Percentiles rank a stretch among this genome's conserved stretches.
These are phyloP conservation scores for Pachyuromys duprasi DNA, from an alignment of 2,797 vertebrate species.

Conservation along the genomic window DNA sequence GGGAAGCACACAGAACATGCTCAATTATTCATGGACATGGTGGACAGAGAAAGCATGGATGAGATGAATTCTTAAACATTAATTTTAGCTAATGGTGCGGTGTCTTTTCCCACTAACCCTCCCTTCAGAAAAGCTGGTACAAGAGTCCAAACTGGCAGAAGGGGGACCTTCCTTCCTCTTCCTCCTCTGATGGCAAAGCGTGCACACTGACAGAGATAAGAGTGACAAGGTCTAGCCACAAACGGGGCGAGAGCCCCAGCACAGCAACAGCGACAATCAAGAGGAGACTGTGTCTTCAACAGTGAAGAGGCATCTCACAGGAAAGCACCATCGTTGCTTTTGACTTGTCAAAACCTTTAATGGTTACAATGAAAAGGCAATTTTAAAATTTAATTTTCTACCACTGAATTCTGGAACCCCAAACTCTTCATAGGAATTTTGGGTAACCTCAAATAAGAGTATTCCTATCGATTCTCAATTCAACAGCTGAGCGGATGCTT, in stretches of 20 bases:
- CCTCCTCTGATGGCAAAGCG: constrained; percentile 33
- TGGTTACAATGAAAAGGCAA: constrained; percentile 63
- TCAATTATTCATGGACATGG: constrained; percentile 49
- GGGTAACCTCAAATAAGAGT: constrained; percentile 64
- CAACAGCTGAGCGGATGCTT: constrained; percentile 57
- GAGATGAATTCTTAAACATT: constrained; percentile 54
- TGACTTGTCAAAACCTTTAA: constrained; percentile 27
- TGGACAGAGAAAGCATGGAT: constrained; percentile 42
- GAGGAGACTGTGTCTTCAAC: constrained; percentile 74
- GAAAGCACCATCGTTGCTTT: constrained; percentile 48
- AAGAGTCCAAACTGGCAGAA: constrained; percentile 43
- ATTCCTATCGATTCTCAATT: constrained; percentile 47
- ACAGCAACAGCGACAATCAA: constrained; percentile 61
- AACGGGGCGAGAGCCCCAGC: constrained; percentile 5
- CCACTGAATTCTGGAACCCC: constrained; percentile 62
- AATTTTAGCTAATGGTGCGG: constrained; percentile 24
- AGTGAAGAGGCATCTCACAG: constrained; percentile 51
- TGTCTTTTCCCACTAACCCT: constrained; percentile 18
- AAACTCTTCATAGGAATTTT: constrained; percentile 46
- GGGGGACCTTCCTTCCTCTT: constrained; percentile 17
- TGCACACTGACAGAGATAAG: constrained; percentile 7
- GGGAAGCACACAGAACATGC: constrained; percentile 52
- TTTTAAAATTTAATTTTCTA: constrained; percentile 68
- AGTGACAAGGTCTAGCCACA: constrained; percentile 68
- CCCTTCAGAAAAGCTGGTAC: constrained; percentile 43